Percentiles rank a stretch among this genome's conserved stretches.
Conservation (phyloP, 2,113 vertebrate species). For the Nesogale talazaci region DNA sequence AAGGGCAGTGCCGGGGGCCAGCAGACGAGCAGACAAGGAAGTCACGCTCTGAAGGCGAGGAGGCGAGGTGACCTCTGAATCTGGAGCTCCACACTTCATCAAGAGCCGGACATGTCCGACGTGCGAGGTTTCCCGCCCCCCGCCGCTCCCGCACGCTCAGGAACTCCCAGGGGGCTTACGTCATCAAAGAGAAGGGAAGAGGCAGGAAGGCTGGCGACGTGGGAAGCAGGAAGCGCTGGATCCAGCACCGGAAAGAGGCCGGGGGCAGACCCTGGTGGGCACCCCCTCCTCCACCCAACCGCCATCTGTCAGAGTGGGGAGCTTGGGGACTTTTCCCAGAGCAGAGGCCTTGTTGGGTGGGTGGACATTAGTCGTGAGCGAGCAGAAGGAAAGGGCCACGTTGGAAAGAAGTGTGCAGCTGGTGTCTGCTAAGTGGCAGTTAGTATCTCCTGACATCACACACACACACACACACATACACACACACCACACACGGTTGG, state of each 20-base stretch:
- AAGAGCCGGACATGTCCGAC: neutral
- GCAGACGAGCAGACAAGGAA: neutral
- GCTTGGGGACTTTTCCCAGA: too few relatives aligned
- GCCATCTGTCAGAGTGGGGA: too few relatives aligned
- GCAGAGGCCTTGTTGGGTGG: too few relatives aligned
- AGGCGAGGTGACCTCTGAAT: neutral
- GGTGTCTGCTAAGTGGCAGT: too few relatives aligned
- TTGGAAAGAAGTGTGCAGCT: too few relatives aligned
- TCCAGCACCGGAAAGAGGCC: neutral
- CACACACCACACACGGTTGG: fast-evolving
- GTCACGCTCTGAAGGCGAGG: neutral
- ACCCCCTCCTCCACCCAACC: too few relatives aligned
- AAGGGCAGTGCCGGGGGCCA: neutral
- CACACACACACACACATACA: too few relatives aligned
- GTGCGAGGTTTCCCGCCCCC: neutral
- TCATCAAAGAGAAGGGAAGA: neutral
- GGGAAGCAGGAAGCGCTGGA: neutral
- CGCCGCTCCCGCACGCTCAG: neutral
- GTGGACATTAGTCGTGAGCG: too few relatives aligned
- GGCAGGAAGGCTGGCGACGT: neutral
- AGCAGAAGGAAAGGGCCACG: too few relatives aligned
- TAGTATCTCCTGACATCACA: neutral
- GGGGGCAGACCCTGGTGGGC: neutral
- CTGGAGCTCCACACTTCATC: neutral
- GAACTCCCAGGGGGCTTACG: neutral